Evolutionary conservation across 2,888 invertebrate species (phyloP).

Genomic region (Cephonodes hylas): DNA sequence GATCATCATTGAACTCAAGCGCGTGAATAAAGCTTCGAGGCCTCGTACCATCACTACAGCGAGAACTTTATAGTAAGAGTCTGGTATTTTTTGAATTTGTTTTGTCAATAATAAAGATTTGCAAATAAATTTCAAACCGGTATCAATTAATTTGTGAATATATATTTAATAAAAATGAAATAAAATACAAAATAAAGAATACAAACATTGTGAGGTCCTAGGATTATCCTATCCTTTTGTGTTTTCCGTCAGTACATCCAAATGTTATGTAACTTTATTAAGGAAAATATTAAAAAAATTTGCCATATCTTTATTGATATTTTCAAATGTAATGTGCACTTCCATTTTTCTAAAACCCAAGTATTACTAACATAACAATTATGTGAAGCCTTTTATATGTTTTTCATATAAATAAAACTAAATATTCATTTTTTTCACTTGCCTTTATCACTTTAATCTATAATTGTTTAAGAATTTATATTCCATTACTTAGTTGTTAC

Average conservation of each 20-base stretch:
- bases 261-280: neutral
- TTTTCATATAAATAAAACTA: neutral
- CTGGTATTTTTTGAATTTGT: constrained; percentile 75
- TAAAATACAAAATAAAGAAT: constrained; percentile 31
- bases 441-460: too few species aligned
- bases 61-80: constrained; percentile 74
- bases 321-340: neutral
- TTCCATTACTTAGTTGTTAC: neutral
- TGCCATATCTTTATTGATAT: neutral
- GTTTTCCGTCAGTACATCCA: constrained; percentile 5
- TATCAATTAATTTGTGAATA: constrained; percentile 45
- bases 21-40: constrained; percentile 20
- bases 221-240: constrained; percentile 44
- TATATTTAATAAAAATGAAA: constrained; percentile 35
- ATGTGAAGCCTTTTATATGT: neutral
- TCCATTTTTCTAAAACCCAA: neutral
- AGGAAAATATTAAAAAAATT: neutral
- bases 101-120: constrained; percentile 68
- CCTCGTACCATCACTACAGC: constrained; percentile 37
- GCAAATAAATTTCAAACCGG: constrained; percentile 51
- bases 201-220: constrained; percentile 38
- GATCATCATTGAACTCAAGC: too few species aligned
- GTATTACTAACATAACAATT: neutral
- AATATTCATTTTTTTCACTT: neutral
- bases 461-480: neutral